Evolutionary conservation across 2,797 vertebrate species (phyloP).

Genomic region (Sciurus carolinensis): DNA sequence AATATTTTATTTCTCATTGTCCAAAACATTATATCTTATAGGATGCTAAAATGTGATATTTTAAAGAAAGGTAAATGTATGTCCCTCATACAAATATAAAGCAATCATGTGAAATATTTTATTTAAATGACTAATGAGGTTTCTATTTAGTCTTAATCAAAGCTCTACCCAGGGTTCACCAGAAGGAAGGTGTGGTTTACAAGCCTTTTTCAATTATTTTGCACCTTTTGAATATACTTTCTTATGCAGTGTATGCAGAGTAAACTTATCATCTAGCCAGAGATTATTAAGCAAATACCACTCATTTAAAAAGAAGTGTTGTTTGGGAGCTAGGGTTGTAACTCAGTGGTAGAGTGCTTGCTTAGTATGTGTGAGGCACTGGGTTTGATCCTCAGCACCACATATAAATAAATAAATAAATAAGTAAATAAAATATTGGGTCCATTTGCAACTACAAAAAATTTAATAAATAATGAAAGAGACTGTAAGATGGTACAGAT

Average conservation of each 20-base stretch:
- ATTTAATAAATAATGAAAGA: neutral
- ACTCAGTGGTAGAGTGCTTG: too few relatives aligned
- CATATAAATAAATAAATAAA: too few relatives aligned
- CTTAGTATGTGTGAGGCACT: too few relatives aligned
- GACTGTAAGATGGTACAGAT: neutral
- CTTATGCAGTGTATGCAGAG: neutral
- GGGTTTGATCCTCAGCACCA: too few relatives aligned
- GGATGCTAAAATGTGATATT: neutral
- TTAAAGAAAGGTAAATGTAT: neutral
- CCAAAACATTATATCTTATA: neutral
- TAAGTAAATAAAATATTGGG: too few relatives aligned
- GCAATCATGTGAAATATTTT: slow-evolving; percentile 3
- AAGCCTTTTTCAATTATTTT: slow-evolving; percentile 18
- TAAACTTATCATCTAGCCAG: neutral
- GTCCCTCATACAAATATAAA: neutral
- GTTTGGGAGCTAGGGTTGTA: too few relatives aligned
- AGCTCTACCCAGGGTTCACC: slow-evolving; percentile 24
- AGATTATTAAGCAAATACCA: slow-evolving; percentile 4
- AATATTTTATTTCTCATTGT: neutral
- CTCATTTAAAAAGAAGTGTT: neutral
- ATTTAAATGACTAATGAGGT: slow-evolving; percentile 22
- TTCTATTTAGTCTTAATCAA: neutral
- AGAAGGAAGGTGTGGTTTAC: neutral
- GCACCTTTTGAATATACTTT: neutral
- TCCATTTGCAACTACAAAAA: too few relatives aligned